Conservation (phyloP, 2,113 vertebrate genomes). For the Phainopepla nitens region DNA sequence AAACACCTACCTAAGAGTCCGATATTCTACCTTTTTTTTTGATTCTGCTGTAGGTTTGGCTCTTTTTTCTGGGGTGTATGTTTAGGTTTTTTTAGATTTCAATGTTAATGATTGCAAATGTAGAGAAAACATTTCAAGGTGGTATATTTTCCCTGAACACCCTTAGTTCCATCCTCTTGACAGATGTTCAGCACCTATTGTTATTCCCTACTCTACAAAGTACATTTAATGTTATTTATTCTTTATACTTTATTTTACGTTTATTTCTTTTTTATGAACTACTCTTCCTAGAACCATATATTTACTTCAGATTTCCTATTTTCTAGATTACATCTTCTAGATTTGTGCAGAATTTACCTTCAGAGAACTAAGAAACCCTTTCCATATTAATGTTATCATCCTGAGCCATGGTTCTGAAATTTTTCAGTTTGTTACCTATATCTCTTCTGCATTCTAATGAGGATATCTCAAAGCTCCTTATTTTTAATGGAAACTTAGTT, state of each 20-base stretch:
- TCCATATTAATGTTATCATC: not conserved
- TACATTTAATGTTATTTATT: not conserved
- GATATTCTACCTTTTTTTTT: not conserved
- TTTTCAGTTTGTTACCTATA: not conserved
- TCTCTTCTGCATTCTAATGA: not conserved
- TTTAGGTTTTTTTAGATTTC: not conserved
- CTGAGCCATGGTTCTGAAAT: not conserved
- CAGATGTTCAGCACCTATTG: not conserved
- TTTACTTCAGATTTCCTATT: not conserved
- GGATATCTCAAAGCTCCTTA: not conserved
- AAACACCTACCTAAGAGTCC: not conserved
- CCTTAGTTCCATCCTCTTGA: not conserved
- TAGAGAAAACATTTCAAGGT: not conserved
- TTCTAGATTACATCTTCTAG: not conserved
- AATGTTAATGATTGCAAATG: not conserved
- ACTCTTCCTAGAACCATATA: not conserved
- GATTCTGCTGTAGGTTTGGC: not conserved
- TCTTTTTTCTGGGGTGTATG: not conserved
- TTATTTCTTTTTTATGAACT: not conserved
- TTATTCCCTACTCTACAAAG: not conserved
- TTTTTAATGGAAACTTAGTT: not conserved
- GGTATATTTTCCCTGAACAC: not conserved
- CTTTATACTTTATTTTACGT: not conserved
- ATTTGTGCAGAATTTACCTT: not conserved
- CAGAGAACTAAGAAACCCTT: not conserved